Evolutionary conservation across 2,113 vertebrate genomes (phyloP).

Genomic region (Dasyornis broadbenti): DNA sequence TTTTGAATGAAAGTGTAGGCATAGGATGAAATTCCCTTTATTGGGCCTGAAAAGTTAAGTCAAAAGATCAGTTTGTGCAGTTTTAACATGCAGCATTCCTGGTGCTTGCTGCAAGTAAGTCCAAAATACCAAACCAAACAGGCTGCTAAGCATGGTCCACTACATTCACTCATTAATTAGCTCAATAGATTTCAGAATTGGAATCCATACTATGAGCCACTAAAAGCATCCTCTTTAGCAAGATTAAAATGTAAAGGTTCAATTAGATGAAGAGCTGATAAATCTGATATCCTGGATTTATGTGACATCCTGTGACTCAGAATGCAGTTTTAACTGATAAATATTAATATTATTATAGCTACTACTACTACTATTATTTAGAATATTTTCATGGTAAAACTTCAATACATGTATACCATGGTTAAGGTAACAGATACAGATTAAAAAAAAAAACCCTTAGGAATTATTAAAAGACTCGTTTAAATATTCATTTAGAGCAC

Average conservation of each 20-base stretch:
- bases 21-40: neutral
- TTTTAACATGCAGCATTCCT: neutral
- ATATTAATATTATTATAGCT: neutral
- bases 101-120: neutral
- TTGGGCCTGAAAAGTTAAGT: neutral
- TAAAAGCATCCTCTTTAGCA: neutral
- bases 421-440: neutral
- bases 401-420: neutral
- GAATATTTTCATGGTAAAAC: neutral
- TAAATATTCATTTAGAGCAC: slow-evolving; percentile 7
- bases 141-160: neutral
- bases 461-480: neutral
- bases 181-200: slow-evolving; percentile 6
- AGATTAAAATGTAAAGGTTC: slow-evolving; percentile 39
- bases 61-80: neutral
- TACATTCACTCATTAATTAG: neutral
- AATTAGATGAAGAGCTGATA: slow-evolving; percentile 51
- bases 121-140: neutral
- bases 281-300: slow-evolving; percentile 21
- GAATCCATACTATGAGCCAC: neutral
- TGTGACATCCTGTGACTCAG: neutral
- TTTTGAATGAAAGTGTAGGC: neutral
- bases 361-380: neutral
- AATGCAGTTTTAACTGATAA: slow-evolving; percentile 20
- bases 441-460: neutral